These are phyloP conservation scores for Chroicocephalus ridibundus DNA, from an alignment of 2,113 vertebrate species.

Conservation along the genomic window DNA sequence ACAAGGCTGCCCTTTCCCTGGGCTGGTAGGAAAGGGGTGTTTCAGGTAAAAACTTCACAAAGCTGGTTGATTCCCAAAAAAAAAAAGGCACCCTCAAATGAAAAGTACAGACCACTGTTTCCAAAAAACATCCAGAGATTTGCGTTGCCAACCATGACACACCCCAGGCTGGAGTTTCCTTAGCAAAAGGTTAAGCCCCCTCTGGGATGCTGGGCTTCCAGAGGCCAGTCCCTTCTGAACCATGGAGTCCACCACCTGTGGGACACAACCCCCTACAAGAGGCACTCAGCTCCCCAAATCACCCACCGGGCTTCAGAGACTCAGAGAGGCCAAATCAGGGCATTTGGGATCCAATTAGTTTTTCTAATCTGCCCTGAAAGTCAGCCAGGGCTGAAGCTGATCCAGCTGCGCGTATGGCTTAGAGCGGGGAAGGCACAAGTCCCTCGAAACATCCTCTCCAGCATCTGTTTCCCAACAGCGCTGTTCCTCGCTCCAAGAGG, in stretches of 20 bases:
- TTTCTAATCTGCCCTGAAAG: not conserved
- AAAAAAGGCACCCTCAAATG: not conserved
- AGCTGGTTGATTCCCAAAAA: not conserved
- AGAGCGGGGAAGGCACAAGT: not conserved
- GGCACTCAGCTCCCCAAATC: not conserved
- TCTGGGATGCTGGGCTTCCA: not conserved
- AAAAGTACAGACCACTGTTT: not conserved
- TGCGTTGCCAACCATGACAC: not conserved
- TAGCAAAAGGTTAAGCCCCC: not conserved
- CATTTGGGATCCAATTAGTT: not conserved
- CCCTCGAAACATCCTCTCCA: not conserved
- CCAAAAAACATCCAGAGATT: not conserved
- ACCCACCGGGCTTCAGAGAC: fast-evolving
- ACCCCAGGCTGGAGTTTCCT: not conserved
- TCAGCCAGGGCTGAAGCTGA: constrained; percentile 1
- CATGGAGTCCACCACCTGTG: not conserved
- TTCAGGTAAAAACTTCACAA: not conserved
- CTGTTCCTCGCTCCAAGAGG: not conserved
- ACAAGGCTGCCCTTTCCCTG: not conserved
- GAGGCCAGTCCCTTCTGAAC: not conserved
- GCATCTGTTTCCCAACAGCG: not conserved
- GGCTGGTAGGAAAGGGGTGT: not conserved
- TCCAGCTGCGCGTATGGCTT: not conserved
- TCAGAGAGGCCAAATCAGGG: not conserved
- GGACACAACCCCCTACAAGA: not conserved